Conservation (phyloP, 2,797 vertebrate genomes). For the Argyrosomus regius region DNA sequence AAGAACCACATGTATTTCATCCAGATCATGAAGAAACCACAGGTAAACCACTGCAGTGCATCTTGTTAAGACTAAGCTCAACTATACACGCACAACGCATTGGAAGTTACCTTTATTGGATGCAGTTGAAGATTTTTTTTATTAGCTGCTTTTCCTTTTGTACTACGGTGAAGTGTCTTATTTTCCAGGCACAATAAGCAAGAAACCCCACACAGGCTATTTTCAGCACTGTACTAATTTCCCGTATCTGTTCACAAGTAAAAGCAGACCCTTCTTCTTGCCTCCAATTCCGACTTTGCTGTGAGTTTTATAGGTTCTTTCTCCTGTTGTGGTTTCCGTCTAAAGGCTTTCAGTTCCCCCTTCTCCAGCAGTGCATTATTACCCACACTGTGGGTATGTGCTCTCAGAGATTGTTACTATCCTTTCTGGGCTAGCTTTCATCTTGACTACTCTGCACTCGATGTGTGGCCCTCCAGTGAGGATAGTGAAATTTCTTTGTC, state of each 20-base stretch:
- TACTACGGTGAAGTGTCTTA: background rate
- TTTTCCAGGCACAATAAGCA: slow-evolving; percentile 1
- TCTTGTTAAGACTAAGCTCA: background rate
- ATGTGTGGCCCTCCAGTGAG: slow-evolving; percentile 52
- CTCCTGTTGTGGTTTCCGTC: slow-evolving; percentile 51
- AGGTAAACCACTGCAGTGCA: slow-evolving; percentile 82
- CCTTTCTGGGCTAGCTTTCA: slow-evolving; percentile 81
- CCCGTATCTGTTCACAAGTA: slow-evolving; percentile 12
- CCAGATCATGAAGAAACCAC: slow-evolving; percentile 95
- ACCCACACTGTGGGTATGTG: slow-evolving; percentile 84
- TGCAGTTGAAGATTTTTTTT: background rate
- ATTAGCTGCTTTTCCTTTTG: background rate
- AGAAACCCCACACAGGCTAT: slow-evolving; percentile 3
- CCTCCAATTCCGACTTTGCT: slow-evolving; percentile 27
- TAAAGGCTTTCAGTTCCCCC: slow-evolving; percentile 62
- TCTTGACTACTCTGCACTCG: slow-evolving; percentile 74
- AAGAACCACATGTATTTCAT: slow-evolving; percentile 98
- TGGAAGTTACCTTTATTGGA: background rate
- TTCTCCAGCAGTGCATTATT: slow-evolving; percentile 75
- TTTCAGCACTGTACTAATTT: slow-evolving; percentile 31
- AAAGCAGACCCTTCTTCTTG: slow-evolving; percentile 20
- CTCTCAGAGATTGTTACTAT: slow-evolving; percentile 74
- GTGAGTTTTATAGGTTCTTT: slow-evolving; percentile 53
- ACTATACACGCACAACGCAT: background rate
- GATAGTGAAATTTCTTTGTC: slow-evolving; percentile 44